Base-by-base conservation (phyloP, 1,140 invertebrate genomes). In the Laupala kohalensis region DNA sequence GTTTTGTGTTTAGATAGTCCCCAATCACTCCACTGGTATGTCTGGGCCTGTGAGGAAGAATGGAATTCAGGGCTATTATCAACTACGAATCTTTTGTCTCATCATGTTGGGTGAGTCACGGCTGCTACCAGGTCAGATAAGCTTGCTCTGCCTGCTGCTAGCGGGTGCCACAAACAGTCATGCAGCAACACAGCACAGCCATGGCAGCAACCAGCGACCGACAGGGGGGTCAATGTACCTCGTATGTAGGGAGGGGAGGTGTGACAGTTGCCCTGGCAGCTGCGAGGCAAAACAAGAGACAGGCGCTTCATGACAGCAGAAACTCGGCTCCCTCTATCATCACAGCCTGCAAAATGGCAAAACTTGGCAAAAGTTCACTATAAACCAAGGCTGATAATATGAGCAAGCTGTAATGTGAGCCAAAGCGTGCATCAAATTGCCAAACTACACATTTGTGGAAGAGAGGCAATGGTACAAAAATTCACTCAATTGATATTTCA, bases 201-300 rank as follows among this genome's bases (percentile, higher is more conserved):
- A 53, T 53, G 37, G 37, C 37, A 53, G 37, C 37, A 53, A 53
- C 37, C 37, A 53, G 37, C 37, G 37, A 53, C 37, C 4, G 37
- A 53, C n/a, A 65, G 27, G 67, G 67, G 69, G 69, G 37, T 29
- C 29, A 78, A 81, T 78, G 81, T 88, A 89, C 87, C 87, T 88
- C 86, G 82, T 78, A 85, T 84, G 84, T 88, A 88, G 79, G 86
- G 86, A 80, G 86, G 86, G 80, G 85, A 87, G 81, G 86, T 84
- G 83, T 86, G 85, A 82, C 85, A 87, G 83, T 87, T 87, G 83
- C 86, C 86, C 81, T 83, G 83, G 85, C 87, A 88, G 83, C 86
- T 87, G 83, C 85, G 84, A 81, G 87, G 86, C 83, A 88, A 87
- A 85, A 84, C 82, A 83, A 85, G 78, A 79, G 83, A 83, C 81